Evolutionary conservation across 2,113 vertebrate species (phyloP), one percentile per base, ranked within the genome.

Genomic region (Entelurus aequoreus): DNA sequence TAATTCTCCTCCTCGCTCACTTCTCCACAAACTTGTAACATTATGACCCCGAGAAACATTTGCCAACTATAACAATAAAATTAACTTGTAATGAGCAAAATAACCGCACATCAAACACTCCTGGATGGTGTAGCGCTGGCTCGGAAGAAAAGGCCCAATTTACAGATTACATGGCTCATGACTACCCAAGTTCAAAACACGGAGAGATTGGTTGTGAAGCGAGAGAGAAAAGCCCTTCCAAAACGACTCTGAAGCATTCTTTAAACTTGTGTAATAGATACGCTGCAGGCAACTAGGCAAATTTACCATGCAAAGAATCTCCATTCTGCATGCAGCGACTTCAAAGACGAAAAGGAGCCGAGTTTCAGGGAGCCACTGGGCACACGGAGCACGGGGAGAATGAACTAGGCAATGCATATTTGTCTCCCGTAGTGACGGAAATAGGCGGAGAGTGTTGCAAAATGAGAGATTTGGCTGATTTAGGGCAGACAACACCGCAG

Each of bases 71-170:
- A 90, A 91, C 88, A 91, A 92, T 91, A 88, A 91, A 91, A 91
- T 90, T 87, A 89, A 90, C 88, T 89, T 88, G 91, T 90, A 90
- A 92, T 91, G 89, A 90, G 88, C 83, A 91, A 91, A 91, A 92
- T 91, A 90, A 90, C 89, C 86, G 86, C 85, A 90, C 89, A 88
- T 92, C 88, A 90, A 91, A 92, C 77, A 66, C 80, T 56, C 80
- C 62, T 80, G 70, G 78, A 80, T 72, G 75, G 76, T 58, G 80
- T 62, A 84, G 88, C 69, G 64, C 66, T 4, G 56, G 77, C 77
- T 72, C 10, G 67, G 79, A 86, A 87, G 38, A 83, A 90, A 87
- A 87, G 75, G 68, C 85, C 72, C 85, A 90, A 90, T 91, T 90
- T 90, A 81, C 73, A 89, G 89, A 90, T 90, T 90, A 90, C 89